Base-by-base conservation (phyloP, 53 echinoderm and acorn worm species). In the Pentamera pediparva region DNA sequence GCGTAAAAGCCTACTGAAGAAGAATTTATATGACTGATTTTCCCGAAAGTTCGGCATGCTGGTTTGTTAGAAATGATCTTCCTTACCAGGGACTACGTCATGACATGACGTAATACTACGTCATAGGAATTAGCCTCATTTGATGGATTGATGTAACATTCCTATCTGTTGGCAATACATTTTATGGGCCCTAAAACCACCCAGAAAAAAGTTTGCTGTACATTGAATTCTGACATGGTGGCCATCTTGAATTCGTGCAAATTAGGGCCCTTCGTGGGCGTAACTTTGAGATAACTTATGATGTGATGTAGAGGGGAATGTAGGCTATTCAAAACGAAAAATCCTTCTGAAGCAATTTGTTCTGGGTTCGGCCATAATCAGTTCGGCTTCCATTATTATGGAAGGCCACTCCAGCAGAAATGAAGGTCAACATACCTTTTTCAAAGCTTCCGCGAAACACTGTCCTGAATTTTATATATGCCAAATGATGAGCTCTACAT, bases 71-170 rank as follows among this genome's bases (percentile, higher is more conserved):
- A 49, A 49, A 49, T 49, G 50, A 49, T 5, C 50, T 49, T 21
- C 50, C 50, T 49, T 5, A 49, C 50, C 50, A 49, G 50, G 50
- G 8, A 43, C 50, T 49, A 49, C 2, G 50, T 49, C 50, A 49
- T 3, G 29, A n/a, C n/a, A 30, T 58, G 59, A 58, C 59, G 59
- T 58, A 25, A 58, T 58, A 34, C 29, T 30, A 61, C n/a, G 61
- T 19, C 61, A n/a, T n/a, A n/a, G 61, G 61, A 5, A 49, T 49
- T 49, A 49, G 50, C 50, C 50, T 49, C 50, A 49, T 49, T 43
- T 49, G 50, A 49, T 49, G 18, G 50, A 49, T 49, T 49, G 50
- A 49, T 5, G 21, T 49, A 18, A 49, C 50, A 49, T 49, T 49
- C 50, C 50, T 49, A 49, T 49, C 5, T 49, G 50, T 49, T 49